These are phyloP conservation scores for Ictalurus furcatus DNA, from an alignment of 2,113 vertebrate species.

Conservation along the genomic window DNA sequence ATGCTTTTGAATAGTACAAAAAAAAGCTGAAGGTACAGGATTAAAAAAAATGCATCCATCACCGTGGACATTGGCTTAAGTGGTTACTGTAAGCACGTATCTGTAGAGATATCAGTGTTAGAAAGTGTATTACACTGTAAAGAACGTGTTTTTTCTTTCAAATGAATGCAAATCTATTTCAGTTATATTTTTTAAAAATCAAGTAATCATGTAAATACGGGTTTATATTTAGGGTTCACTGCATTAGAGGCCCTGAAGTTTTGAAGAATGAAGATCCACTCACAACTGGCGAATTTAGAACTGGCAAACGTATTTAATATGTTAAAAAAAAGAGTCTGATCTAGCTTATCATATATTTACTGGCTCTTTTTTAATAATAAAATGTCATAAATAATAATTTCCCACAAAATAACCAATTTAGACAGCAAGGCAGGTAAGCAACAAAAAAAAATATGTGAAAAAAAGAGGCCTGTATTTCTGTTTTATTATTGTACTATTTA, in stretches of 20 bases:
- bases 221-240: background rate
- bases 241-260: background rate
- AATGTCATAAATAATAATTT: background rate
- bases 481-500: background rate
- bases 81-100: background rate
- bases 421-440: background rate
- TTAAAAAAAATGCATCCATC: background rate
- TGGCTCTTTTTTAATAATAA: background rate
- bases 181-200: background rate
- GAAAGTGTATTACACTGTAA: background rate
- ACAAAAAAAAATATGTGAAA: background rate
- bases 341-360: background rate
- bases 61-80: background rate
- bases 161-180: background rate
- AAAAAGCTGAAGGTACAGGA: background rate
- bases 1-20: background rate
- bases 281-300: background rate
- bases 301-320: background rate
- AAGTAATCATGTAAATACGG: background rate
- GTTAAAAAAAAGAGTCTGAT: background rate
- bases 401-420: background rate
- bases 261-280: background rate
- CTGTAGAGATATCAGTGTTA: background rate
- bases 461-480: background rate
- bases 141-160: background rate